phyloP scores from a whole-genome alignment of 2,888 invertebrate species.

The Trichopria drosophilae region DNA sequence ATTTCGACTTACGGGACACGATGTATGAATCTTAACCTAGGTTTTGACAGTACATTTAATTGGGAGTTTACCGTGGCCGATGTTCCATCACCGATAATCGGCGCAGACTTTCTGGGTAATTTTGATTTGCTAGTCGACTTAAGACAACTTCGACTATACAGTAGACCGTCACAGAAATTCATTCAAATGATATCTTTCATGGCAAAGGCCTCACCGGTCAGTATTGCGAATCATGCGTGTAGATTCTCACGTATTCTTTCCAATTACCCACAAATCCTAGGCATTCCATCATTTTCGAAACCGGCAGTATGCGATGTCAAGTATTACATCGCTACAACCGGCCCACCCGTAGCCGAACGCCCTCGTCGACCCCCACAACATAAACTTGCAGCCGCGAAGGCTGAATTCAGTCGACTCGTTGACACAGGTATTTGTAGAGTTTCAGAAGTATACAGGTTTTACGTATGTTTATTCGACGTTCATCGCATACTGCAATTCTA shows the following conservation, averaged over 20 bases:
- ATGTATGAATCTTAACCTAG: constrained; percentile 24
- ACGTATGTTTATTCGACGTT: no score
- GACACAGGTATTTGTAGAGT: no score
- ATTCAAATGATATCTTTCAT: neutral
- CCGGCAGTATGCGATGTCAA: constrained; percentile 17
- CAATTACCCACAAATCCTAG: constrained; percentile 20
- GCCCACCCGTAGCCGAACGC: constrained; percentile 43
- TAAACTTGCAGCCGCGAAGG: constrained; percentile 41
- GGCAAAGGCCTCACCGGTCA: constrained; percentile 4
- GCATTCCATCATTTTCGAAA: constrained; percentile 17
- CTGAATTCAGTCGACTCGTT: no score
- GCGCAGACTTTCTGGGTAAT: constrained; percentile 27
- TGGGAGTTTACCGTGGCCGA: constrained; percentile 30
- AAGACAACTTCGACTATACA: constrained; percentile 1
- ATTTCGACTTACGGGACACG: constrained; percentile 29
- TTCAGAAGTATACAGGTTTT: no score
- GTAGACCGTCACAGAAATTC: neutral
- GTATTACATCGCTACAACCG: constrained; percentile 45
- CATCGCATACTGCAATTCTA: no score
- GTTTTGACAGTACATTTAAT: constrained; percentile 25
- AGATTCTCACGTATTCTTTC: neutral
- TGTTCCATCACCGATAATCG: constrained; percentile 27
- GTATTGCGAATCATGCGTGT: neutral
- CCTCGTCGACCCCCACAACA: constrained; percentile 46
- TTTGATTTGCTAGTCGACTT: constrained; percentile 10